Conservation (phyloP, 2,888 invertebrate species). For the Phoenoteleia sp. region DNA sequence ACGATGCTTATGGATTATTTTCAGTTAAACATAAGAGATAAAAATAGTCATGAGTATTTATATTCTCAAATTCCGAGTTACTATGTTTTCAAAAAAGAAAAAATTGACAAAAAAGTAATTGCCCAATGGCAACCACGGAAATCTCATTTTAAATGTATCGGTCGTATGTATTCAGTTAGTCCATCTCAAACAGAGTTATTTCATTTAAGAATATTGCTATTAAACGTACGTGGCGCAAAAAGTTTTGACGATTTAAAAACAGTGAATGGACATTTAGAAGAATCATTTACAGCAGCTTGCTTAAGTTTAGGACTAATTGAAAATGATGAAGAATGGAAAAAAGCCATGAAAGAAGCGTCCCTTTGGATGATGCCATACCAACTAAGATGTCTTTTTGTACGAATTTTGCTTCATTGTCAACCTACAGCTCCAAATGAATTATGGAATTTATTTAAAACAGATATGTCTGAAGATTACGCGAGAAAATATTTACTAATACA, state of each 20-base stretch:
- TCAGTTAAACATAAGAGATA: slow-evolving; percentile 50
- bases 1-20: slow-evolving; percentile 63
- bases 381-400: no score
- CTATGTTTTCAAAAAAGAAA: slow-evolving; percentile 40
- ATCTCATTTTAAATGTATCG: slow-evolving; percentile 63
- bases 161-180: no score
- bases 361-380: slow-evolving; percentile 73
- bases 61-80: slow-evolving; percentile 57
- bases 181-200: no score
- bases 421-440: slow-evolving; percentile 68
- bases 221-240: slow-evolving; percentile 74
- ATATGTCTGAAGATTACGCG: slow-evolving; percentile 70
- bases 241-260: no score
- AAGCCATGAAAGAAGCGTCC: slow-evolving; percentile 45
- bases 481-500: not conserved
- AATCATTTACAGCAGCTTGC: slow-evolving; percentile 38
- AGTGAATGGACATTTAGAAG: slow-evolving; percentile 75
- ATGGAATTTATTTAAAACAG: slow-evolving; percentile 66
- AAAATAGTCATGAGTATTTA: slow-evolving; percentile 33
- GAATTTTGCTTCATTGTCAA: no score
- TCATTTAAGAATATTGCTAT: no score
- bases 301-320: slow-evolving; percentile 69
- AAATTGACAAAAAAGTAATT: slow-evolving; percentile 8
- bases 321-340: slow-evolving; percentile 59
- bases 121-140: slow-evolving; percentile 45